A percentile compares a stretch with the other conserved stretches of the same genome.
Conservation (phyloP, 2,113 vertebrate genomes). For the Drymodes brunneopygia region DNA sequence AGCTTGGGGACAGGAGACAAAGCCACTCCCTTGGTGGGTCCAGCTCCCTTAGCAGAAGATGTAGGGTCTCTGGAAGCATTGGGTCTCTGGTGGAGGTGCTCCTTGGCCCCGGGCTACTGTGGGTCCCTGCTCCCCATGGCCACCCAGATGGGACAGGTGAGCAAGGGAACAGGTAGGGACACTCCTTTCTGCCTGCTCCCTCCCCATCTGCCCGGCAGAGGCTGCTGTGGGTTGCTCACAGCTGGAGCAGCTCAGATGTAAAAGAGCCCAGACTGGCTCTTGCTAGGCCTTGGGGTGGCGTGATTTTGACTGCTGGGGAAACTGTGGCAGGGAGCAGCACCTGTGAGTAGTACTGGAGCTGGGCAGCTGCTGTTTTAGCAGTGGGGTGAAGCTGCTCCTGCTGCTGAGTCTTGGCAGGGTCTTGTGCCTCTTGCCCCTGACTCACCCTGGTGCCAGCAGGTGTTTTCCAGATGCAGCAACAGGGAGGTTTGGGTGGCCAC, state of each 20-base stretch:
- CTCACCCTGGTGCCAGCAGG: background rate
- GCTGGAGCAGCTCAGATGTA: background rate
- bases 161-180: background rate
- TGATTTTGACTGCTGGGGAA: background rate
- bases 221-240: background rate
- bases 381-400: background rate
- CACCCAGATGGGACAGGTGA: accelerated
- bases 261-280: background rate
- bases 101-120: background rate
- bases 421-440: accelerated
- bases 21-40: background rate
- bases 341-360: background rate
- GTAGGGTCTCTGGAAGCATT: accelerated
- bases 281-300: background rate
- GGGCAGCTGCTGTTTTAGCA: background rate
- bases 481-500: background rate
- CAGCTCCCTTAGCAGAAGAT: background rate
- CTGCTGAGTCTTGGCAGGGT: background rate
- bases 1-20: background rate
- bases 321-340: background rate
- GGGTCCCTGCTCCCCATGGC: background rate
- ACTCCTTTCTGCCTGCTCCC: background rate
- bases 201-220: background rate
- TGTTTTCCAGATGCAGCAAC: background rate
- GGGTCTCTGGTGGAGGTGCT: background rate